Evolutionary conservation across 1,140 invertebrate species (phyloP).

Genomic region (Lordiphosa clarofinis): DNA sequence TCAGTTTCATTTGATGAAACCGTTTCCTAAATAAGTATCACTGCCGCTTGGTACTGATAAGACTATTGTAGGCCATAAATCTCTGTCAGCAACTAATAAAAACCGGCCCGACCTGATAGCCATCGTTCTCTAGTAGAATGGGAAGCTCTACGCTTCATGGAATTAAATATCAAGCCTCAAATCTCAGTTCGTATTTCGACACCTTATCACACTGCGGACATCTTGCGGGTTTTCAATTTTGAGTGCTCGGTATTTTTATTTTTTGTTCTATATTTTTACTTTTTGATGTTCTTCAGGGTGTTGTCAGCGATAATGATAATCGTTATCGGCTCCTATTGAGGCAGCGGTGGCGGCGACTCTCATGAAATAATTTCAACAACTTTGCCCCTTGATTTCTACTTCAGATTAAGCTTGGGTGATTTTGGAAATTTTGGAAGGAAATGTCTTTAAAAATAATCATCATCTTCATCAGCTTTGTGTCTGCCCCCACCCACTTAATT

Average conservation of each 20-base stretch:
- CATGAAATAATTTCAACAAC: constrained; percentile 20
- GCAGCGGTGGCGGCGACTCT: constrained; percentile 8
- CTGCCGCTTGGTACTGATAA: constrained; percentile 32
- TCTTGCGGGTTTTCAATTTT: constrained; percentile 53
- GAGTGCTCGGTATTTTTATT: constrained; percentile 39
- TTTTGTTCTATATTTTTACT: constrained; percentile 21
- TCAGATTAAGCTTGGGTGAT: constrained; percentile 40
- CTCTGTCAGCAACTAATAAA: constrained; percentile 44
- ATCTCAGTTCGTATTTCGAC: constrained; percentile 61
- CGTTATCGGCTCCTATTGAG: constrained; percentile 45
- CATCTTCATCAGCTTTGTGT: constrained; percentile 14
- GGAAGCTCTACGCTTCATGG: neutral
- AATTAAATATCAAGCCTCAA: constrained; percentile 32
- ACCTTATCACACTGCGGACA: constrained; percentile 53
- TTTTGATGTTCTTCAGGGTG: constrained; percentile 35
- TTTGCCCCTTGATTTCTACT: constrained; percentile 32
- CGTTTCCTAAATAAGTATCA: neutral
- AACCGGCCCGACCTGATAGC: no score
- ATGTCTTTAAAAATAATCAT: constrained; percentile 28
- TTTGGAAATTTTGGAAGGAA: constrained; percentile 45
- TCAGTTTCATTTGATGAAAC: constrained; percentile 30
- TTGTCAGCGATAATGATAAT: constrained; percentile 52
- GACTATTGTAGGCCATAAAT: constrained; percentile 48
- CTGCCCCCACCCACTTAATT: constrained; percentile 64
- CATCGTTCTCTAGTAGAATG: no score